Conservation (phyloP, 2,797 vertebrate species). For the Chaetodon trifasciatus region DNA sequence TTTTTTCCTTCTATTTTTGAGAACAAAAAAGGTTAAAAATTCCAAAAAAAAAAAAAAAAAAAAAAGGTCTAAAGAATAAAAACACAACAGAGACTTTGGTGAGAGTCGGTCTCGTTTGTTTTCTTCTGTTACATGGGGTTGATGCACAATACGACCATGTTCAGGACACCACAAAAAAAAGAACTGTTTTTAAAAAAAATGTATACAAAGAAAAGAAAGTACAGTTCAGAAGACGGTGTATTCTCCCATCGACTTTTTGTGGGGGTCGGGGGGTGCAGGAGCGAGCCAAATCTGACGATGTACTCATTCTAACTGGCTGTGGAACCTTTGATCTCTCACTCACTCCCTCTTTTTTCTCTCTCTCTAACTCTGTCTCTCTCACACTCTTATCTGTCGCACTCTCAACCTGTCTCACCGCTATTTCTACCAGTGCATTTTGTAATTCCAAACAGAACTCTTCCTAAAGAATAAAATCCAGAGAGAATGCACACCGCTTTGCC, state of each 20-base stretch:
- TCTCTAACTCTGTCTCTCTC: slow-evolving; percentile 71
- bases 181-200: slow-evolving; percentile 77
- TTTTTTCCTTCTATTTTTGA: slow-evolving; percentile 89
- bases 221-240: slow-evolving; percentile 76
- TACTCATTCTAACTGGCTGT: slow-evolving; percentile 73
- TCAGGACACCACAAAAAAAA: slow-evolving; percentile 81
- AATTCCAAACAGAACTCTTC: slow-evolving; percentile 88
- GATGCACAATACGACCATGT: slow-evolving; percentile 87
- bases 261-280: slow-evolving; percentile 79
- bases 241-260: slow-evolving; percentile 73
- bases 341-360: slow-evolving; percentile 62
- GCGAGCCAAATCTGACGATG: slow-evolving; percentile 72
- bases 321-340: slow-evolving; percentile 75
- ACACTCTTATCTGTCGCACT: slow-evolving; percentile 78
- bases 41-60: slow-evolving; percentile 26
- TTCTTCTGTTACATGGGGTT: slow-evolving; percentile 81
- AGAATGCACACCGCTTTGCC: slow-evolving; percentile 81
- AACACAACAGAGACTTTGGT: slow-evolving; percentile 78
- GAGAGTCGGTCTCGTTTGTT: slow-evolving; percentile 73
- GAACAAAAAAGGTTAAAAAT: slow-evolving; percentile 82
- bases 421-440: slow-evolving; percentile 91
- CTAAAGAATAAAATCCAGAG: slow-evolving; percentile 88
- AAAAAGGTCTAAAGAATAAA: slow-evolving; percentile 74
- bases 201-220: slow-evolving; percentile 70
- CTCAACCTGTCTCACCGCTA: slow-evolving; percentile 84